Evolutionary conservation across 1,140 invertebrate species (phyloP), one percentile per base, ranked within the genome.

Genomic region (Formica selysi): DNA sequence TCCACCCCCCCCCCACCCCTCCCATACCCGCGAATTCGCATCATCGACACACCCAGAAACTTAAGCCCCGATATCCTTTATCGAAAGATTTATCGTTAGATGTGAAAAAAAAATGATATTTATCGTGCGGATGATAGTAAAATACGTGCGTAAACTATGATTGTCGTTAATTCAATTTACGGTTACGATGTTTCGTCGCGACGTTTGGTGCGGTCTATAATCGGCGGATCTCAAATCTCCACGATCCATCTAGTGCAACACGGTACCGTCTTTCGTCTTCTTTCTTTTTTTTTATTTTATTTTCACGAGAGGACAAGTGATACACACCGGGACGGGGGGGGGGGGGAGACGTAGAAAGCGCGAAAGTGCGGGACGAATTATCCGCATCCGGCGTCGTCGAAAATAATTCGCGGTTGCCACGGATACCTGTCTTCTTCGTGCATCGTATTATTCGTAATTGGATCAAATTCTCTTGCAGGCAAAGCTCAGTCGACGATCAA

Each of bases 81-180:
- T 61, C 76, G 79, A 87, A 87, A 94, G 93, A 94, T 94, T 95
- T 94, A 95, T 94, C 93, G 94, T 95, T 95, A 95, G 93, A 94
- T 95, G 94, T 95, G 93, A 94, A 90, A 74, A 81, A 51, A 79
- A 88, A 90, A 93, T 91, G 76, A 94, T 94, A 93, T 93, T 94
- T 94, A 95, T 94, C 93, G 92, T 93, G 93, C 91, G 94, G 92
- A 94, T 92, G 92, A 94, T 89, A 94, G 91, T 93, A 94, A 87
- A 89, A 74, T 51, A 51, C 89, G 90, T 83, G 89, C 90, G 90
- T 90, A 89, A 89, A 91, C 91, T 93, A 93, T 95, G 91, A 95
- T 95, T 94, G 92, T 94, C 94, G 92, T 95, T 95, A 93, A 90
- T 86, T 94, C 91, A 93, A 93, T 91, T 62, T 94, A 94, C 89